phyloP scores from a whole-genome alignment of 2,888 invertebrate species.

The Clepsis dumicolana region DNA sequence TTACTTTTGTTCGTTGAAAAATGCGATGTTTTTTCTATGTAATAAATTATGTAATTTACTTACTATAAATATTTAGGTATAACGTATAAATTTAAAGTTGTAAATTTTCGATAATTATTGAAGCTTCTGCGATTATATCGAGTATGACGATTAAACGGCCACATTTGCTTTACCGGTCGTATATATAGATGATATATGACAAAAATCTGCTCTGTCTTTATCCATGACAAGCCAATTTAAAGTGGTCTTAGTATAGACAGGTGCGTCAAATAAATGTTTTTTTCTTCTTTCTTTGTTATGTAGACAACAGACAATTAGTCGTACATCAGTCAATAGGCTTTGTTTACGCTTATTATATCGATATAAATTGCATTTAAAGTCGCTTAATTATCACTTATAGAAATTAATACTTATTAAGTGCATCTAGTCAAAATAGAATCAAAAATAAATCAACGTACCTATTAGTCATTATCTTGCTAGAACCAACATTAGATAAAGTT shows the following conservation, averaged over 20 bases:
- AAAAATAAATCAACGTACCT: background rate
- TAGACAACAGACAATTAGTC: background rate
- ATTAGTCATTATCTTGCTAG: constrained; percentile 5
- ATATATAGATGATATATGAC: background rate
- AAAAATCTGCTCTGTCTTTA: background rate
- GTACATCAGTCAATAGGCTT: background rate
- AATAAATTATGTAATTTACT: background rate
- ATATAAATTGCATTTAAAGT: constrained; percentile 34
- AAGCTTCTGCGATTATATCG: background rate
- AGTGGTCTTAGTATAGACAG: background rate
- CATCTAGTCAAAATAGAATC: constrained; percentile 34
- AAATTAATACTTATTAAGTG: constrained; percentile 20
- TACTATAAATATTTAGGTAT: background rate
- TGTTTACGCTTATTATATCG: constrained; percentile 8
- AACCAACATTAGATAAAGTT: background rate
- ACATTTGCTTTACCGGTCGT: background rate
- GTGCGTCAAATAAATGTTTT: too few species aligned
- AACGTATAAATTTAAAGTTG: background rate
- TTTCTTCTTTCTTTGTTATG: too few species aligned
- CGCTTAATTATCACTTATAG: constrained; percentile 6
- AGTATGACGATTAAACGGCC: background rate
- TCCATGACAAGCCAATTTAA: background rate
- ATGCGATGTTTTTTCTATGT: background rate
- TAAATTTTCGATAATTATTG: background rate
- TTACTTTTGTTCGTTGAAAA: background rate